Base-by-base conservation (phyloP, 2,888 invertebrate species). In the Drosophila niveifrons region DNA sequence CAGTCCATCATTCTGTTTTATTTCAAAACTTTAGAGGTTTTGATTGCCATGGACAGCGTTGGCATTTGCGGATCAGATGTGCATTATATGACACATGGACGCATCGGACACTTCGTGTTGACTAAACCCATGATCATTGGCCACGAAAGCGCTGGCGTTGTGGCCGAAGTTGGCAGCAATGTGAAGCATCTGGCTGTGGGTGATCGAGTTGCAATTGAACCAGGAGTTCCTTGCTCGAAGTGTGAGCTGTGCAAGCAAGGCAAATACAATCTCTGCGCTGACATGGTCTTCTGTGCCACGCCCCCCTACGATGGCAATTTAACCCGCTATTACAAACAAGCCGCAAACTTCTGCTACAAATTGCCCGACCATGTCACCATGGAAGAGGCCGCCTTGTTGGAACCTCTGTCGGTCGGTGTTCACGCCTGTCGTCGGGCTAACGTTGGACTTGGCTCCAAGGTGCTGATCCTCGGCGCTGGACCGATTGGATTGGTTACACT, bases 21-120 rank as follows among this genome's bases (percentile, higher is more conserved):
- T 28, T 36, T 28, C 2, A 17, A 7, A 2, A 62, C 7, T 10
- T 41, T 41, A 92, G 92, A 92, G 68, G 92, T 92, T 7, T 94
- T 98, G 3, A 91, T 98, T 15, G 94, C 95, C 78, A 98, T 98
- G 96, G 96, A 96, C 90, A 95, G 96, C 77, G 98, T 99, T 48
- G 99, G 99, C n/a, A 99, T 99, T 88, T 99, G 99, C 91, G 99
- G 99, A 0, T 96, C 96, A 0, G 99, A 99, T 92, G 97, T 99
- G 4, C 98, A 98, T 92, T 99, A 98, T 93, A 94, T 97, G 93
- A 95, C 95, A 36, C 93, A 95, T 73, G 99, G 98, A 9, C 92
- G 94, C 15, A 98, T 98, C 90, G 98, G 97, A 0, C 95, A 96
- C 90, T 98, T 98, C 91, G 93, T 98, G 31, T 94, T 99, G 0